Percentiles rank a stretch among this genome's conserved stretches.
These are phyloP conservation scores for Centruroides sculpturatus DNA, from an alignment of 1,140 invertebrate species.

Conservation along the genomic window DNA sequence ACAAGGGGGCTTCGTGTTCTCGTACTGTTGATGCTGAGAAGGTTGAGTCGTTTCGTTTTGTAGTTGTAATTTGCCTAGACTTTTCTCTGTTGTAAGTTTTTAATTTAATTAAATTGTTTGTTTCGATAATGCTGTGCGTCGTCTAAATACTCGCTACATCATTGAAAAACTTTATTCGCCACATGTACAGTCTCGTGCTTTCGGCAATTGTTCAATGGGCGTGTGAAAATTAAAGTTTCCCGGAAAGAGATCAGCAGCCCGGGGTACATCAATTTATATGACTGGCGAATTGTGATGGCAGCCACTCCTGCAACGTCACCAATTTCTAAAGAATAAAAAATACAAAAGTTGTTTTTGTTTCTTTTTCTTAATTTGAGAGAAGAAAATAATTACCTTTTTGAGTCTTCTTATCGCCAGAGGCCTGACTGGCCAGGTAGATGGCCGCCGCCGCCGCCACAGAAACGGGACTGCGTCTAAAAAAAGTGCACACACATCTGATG, in stretches of 20 bases:
- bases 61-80: too few species aligned
- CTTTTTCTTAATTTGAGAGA: too few species aligned
- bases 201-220: slow-evolving; percentile 84
- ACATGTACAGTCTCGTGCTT: too few species aligned
- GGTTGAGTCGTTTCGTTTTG: too few species aligned
- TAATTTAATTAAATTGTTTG: too few species aligned
- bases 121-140: too few species aligned
- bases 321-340: slow-evolving; percentile 51
- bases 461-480: slow-evolving; percentile 73
- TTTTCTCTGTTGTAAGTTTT: too few species aligned
- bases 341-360: not conserved
- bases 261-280: slow-evolving; percentile 94
- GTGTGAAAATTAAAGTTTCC: slow-evolving; percentile 91
- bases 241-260: slow-evolving; percentile 81
- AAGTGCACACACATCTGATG: too few species aligned
- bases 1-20: too few species aligned
- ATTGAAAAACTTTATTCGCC: too few species aligned
- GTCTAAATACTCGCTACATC: too few species aligned
- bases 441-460: slow-evolving; percentile 98
- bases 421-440: slow-evolving; percentile 97
- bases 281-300: slow-evolving; percentile 95
- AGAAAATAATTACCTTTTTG: slow-evolving; percentile 44
- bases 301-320: slow-evolving; percentile 97
- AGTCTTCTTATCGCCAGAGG: slow-evolving; percentile 84
- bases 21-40: too few species aligned